phyloP scores from a whole-genome alignment of 1,140 invertebrate species.

The Bombus affinis region DNA sequence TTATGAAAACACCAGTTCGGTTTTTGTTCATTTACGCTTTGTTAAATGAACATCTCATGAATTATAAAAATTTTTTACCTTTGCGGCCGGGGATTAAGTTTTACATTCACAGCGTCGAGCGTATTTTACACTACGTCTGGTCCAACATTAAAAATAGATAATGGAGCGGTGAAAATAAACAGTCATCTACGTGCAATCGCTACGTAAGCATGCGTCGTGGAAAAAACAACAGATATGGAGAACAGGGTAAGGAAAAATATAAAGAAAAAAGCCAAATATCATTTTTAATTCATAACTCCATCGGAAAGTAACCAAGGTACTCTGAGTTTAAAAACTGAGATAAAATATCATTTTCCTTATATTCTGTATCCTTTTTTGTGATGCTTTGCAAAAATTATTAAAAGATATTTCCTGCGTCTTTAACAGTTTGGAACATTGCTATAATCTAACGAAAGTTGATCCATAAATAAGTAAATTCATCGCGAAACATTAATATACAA shows the following conservation, averaged over 20 bases:
- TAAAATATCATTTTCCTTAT: background rate
- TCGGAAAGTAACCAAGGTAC: background rate
- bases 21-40: slow-evolving; percentile 33
- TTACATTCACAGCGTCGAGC: slow-evolving; percentile 1
- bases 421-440: background rate
- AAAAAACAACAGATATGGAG: slow-evolving; percentile 2
- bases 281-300: slow-evolving; percentile 4
- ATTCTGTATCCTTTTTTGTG: background rate
- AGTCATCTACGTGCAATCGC: slow-evolving; percentile 6
- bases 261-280: background rate
- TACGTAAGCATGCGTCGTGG: background rate
- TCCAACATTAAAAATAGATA: slow-evolving; percentile 53
- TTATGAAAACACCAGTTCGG: slow-evolving; percentile 23
- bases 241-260: background rate
- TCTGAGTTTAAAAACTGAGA: background rate
- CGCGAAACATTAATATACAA: background rate
- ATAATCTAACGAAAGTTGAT: background rate
- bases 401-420: background rate
- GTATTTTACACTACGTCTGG: slow-evolving; percentile 12
- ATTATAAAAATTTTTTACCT: slow-evolving; percentile 28
- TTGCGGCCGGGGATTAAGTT: slow-evolving; percentile 35
- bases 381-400: background rate
- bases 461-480: background rate
- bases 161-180: slow-evolving; percentile 55
- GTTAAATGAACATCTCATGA: slow-evolving; percentile 38